phyloP scores from a whole-genome alignment of 2,113 vertebrate species.

The Megaleporinus macrocephalus region DNA sequence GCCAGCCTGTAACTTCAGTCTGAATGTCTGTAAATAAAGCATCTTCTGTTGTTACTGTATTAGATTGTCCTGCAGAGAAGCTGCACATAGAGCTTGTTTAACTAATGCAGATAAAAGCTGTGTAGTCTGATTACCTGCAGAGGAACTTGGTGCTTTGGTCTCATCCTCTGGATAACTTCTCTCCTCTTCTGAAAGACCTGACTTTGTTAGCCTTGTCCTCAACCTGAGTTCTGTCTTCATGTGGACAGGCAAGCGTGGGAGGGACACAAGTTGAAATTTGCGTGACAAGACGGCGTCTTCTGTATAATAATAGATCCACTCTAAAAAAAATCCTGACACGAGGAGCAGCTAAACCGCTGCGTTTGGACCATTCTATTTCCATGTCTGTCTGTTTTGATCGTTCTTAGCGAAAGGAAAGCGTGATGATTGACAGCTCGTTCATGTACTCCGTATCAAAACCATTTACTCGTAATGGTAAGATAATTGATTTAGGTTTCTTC shows the following conservation, averaged over 20 bases:
- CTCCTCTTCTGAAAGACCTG: neutral
- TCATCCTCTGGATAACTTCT: neutral
- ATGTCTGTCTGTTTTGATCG: neutral
- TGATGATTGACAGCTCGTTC: neutral
- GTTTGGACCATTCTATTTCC: too few species aligned
- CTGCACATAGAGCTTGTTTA: neutral
- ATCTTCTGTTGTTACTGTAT: too few species aligned
- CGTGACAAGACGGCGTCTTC: neutral
- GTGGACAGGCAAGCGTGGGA: neutral
- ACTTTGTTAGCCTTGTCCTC: neutral
- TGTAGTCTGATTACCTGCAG: neutral
- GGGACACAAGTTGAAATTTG: neutral
- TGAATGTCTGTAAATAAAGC: too few species aligned
- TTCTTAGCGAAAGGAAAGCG: neutral
- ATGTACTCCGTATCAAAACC: neutral
- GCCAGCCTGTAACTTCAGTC: too few species aligned
- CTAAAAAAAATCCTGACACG: neutral
- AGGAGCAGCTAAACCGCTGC: neutral
- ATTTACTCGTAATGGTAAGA: neutral
- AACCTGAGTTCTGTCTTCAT: neutral
- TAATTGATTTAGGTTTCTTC: neutral
- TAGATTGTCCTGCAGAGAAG: too few species aligned
- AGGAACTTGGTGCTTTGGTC: neutral
- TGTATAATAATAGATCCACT: conserved; percentile 8
- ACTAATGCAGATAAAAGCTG: neutral